Conservation (phyloP, 2,797 vertebrate genomes). For the Sphaeramia orbicularis region DNA sequence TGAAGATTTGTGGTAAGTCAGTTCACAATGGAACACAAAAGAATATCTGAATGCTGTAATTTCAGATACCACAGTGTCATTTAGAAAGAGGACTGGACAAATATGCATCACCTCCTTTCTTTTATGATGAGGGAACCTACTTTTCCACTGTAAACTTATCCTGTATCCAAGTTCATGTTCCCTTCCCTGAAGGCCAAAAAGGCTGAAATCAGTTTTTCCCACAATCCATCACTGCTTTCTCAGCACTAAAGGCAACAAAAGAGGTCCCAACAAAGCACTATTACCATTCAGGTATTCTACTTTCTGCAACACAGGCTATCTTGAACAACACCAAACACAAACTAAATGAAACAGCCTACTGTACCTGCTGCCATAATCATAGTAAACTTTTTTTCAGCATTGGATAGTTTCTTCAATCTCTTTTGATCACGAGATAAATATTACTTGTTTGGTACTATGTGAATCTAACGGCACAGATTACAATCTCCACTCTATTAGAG, state of each 20-base stretch:
- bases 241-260: slow-evolving; percentile 70
- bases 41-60: background rate
- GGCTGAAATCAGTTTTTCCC: slow-evolving; percentile 42
- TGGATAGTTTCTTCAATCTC: background rate
- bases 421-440: background rate
- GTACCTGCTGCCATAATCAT: background rate
- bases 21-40: background rate
- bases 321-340: slow-evolving; percentile 40
- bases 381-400: background rate
- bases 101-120: slow-evolving; percentile 8
- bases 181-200: slow-evolving; percentile 40
- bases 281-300: slow-evolving; percentile 53
- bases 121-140: slow-evolving; percentile 20
- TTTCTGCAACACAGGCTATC: slow-evolving; percentile 24
- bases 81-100: background rate
- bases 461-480: background rate
- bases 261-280: slow-evolving; percentile 64
- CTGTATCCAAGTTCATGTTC: slow-evolving; percentile 34
- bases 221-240: slow-evolving; percentile 62
- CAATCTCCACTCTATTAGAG: background rate
- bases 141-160: slow-evolving; percentile 60
- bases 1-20: background rate
- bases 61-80: background rate
- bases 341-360: slow-evolving; percentile 10
- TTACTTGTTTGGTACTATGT: background rate